phyloP scores from a whole-genome alignment of 2,113 vertebrate species.

The Rana temporaria region DNA sequence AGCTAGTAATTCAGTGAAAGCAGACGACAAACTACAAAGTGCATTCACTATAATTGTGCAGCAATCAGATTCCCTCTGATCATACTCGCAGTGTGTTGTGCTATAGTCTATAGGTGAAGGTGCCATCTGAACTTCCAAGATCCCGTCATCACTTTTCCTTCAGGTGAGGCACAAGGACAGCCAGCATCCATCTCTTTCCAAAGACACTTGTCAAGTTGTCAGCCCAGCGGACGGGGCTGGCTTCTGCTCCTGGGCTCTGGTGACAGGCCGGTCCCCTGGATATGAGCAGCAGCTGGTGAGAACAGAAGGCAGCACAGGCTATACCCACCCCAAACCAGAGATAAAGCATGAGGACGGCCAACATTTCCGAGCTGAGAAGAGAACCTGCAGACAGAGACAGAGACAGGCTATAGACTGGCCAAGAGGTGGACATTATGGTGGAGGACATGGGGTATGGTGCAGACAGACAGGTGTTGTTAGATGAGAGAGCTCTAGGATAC shows the following conservation, averaged over 20 bases:
- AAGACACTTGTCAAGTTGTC: slow-evolving; percentile 91
- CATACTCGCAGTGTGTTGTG: background rate
- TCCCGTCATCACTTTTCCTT: slow-evolving; percentile 73
- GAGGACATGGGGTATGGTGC: background rate
- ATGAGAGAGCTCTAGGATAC: no score
- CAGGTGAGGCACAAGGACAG: slow-evolving; percentile 87
- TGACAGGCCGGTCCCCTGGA: slow-evolving; percentile 91
- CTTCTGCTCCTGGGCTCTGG: slow-evolving; percentile 84
- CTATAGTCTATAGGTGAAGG: background rate
- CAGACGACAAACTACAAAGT: no score
- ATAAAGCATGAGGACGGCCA: slow-evolving; percentile 97
- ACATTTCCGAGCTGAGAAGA: slow-evolving; percentile 91
- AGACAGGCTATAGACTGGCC: background rate
- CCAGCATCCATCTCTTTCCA: slow-evolving; percentile 90
- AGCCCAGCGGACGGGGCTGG: slow-evolving; percentile 80
- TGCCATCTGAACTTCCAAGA: background rate
- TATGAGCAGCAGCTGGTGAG: slow-evolving; percentile 93
- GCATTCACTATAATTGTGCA: background rate
- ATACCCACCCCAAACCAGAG: slow-evolving; percentile 96
- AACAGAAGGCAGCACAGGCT: slow-evolving; percentile 94
- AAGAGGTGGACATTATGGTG: background rate
- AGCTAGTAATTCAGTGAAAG: no score
- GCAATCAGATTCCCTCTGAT: background rate
- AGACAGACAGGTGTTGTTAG: background rate
- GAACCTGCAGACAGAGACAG: slow-evolving; percentile 73